Conservation (phyloP, 2,888 invertebrate species). For the Syrphus vitripennis region DNA sequence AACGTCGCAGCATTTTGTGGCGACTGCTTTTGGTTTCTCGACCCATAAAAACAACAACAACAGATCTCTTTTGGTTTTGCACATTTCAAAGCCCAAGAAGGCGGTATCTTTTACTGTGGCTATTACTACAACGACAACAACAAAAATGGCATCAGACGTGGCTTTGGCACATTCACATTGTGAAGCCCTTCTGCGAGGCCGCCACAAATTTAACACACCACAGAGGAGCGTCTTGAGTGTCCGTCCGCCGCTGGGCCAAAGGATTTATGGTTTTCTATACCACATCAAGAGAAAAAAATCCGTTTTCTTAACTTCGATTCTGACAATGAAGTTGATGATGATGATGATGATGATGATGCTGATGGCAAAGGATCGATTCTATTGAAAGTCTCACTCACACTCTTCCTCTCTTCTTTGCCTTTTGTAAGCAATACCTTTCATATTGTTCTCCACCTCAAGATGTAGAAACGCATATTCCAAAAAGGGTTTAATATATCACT, state of each 20-base stretch:
- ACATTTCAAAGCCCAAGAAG: conserved; percentile 52
- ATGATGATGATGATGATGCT: conserved; percentile 20
- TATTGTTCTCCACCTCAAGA: conserved; percentile 42
- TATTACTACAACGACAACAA: conserved; percentile 66
- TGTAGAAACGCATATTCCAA: conserved; percentile 22
- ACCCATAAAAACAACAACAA: conserved; percentile 28
- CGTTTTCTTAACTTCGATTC: conserved; percentile 12
- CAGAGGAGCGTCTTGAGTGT: conserved; percentile 58
- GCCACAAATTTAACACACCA: conserved; percentile 68
- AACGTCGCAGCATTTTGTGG: conserved; percentile 70
- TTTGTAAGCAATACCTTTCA: background rate
- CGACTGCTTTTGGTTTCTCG: conserved; percentile 40
- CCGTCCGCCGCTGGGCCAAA: conserved; percentile 62
- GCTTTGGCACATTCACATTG: conserved; percentile 69
- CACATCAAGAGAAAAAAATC: conserved; percentile 12
- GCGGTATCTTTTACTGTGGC: conserved; percentile 68
- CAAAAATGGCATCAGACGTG: conserved; percentile 59
- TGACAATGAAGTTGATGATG: conserved; percentile 66
- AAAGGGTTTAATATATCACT: conserved; percentile 64
- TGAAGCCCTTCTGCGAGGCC: conserved; percentile 57
- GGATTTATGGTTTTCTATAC: conserved; percentile 63
- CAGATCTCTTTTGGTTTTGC: conserved; percentile 53
- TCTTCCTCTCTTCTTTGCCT: conserved; percentile 1
- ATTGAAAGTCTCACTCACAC: conserved; percentile 48
- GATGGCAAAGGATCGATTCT: conserved; percentile 61